Evolutionary conservation across 1,140 invertebrate genomes (phyloP), one percentile per base, ranked within the genome.

Genomic region (Drosophila kikkawai): DNA sequence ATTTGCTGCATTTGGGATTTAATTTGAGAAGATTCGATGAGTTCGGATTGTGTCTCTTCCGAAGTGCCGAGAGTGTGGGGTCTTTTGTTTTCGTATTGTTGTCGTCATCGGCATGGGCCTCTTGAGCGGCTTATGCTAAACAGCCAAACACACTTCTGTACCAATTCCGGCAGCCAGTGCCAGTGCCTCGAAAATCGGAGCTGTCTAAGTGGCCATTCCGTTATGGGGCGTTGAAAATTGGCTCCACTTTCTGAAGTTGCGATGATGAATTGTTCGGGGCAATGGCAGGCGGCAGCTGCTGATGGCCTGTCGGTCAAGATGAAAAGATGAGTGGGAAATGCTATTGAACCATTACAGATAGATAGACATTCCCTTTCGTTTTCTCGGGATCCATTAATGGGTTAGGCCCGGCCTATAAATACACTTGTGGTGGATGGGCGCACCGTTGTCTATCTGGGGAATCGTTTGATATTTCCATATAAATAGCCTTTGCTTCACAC

Each of bases 101-200:
- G 44, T 79, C 45, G 61, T 61, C 64, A 47, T 75, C 60, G 68
- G 57, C 44, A 47, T 76, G 47, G 61, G 68, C 60, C 80, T 83
- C 80, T 87, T 83, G 77, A 88, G 80, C 65, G 63, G 70, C 74
- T 57, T 64, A 75, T 82, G 82, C 83, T 86, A 86, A 88, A 87
- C 87, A 87, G 82, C 73, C 80, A 78, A 87, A 80, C 83, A 87
- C 80, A 87, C 87, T 87, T 87, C 42, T 67, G 71, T 74, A 74
- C 47, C 76, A 80, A 50, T 76, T 74, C 75, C 57, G 22, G 42
- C 36, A 47, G 47, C 37, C 42, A 57, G 37, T 22, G 37, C 19
- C 55, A 53, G 34, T 32, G 36, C n/a, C 51, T 37, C 9, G 22
- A 65, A 64, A 44, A 36, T 68, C 59, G 53, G 36, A 66, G 56